Evolutionary conservation across 2,113 vertebrate genomes (phyloP).

Genomic region (Poeciliopsis occidentalis): DNA sequence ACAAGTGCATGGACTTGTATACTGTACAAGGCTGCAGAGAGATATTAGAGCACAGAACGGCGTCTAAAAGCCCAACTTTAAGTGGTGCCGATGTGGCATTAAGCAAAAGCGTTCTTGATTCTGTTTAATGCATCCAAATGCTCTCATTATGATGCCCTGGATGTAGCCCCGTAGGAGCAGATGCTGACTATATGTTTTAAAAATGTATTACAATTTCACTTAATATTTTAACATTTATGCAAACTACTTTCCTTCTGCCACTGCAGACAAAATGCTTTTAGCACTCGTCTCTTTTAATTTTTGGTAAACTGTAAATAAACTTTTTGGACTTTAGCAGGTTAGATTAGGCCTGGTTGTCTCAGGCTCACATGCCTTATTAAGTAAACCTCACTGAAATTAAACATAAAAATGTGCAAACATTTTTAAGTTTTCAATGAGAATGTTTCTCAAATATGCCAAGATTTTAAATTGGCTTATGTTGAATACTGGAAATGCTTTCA

Average conservation of each 20-base stretch:
- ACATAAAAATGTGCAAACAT: too few relatives aligned
- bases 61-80: neutral
- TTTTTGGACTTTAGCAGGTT: neutral
- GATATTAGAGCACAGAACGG: neutral
- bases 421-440: too few relatives aligned
- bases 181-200: neutral
- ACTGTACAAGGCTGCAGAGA: slow-evolving; percentile 2
- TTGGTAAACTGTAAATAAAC: neutral
- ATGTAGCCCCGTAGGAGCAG: neutral
- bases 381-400: neutral
- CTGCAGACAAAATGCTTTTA: neutral
- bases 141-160: neutral
- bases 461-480: neutral
- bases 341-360: neutral
- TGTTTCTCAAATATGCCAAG: neutral
- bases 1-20: slow-evolving; percentile 7
- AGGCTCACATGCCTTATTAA: neutral
- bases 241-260: neutral
- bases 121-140: neutral
- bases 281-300: neutral
- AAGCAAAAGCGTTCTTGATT: neutral
- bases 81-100: slow-evolving; percentile 23
- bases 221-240: neutral
- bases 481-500: neutral
- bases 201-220: neutral